phyloP scores from a whole-genome alignment of 1,140 invertebrate genomes.

The Anastrepha ludens region DNA sequence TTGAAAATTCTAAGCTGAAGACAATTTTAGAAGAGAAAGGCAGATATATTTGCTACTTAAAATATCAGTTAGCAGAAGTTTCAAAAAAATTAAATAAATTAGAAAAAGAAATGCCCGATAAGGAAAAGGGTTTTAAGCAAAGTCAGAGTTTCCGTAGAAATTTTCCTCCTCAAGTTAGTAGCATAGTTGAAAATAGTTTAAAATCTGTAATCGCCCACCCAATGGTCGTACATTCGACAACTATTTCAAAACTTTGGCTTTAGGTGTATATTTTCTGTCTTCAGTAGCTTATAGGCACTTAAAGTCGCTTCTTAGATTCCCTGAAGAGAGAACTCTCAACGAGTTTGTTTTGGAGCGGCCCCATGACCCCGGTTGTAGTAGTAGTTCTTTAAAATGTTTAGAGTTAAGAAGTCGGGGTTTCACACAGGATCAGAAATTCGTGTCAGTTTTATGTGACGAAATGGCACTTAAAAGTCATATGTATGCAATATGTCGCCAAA shows the following conservation, averaged over 20 bases:
- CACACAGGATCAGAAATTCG: neutral
- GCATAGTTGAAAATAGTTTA: neutral
- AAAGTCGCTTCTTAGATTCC: neutral
- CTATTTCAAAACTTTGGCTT: neutral
- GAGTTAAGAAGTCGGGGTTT: neutral
- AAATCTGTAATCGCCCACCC: neutral
- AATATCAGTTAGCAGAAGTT: neutral
- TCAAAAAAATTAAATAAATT: neutral
- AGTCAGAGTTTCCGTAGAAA: neutral
- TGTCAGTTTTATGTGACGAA: slow-evolving; percentile 27
- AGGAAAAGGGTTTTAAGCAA: neutral
- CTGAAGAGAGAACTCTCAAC: neutral
- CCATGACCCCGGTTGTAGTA: neutral
- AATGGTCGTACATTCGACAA: too few relatives aligned
- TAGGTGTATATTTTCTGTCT: neutral
- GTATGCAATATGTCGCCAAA: neutral
- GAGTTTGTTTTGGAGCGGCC: neutral
- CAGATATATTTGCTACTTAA: neutral
- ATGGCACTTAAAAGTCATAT: neutral
- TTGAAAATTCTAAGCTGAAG: neutral
- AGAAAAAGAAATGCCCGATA: neutral
- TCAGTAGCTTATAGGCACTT: neutral
- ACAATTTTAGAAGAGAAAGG: neutral
- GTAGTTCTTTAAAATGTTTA: neutral
- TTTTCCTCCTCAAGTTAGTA: neutral